A percentile compares a stretch with the other conserved stretches of the same genome.
These are phyloP conservation scores for Sycophila texana DNA, from an alignment of 2,888 invertebrate genomes.

Conservation along the genomic window DNA sequence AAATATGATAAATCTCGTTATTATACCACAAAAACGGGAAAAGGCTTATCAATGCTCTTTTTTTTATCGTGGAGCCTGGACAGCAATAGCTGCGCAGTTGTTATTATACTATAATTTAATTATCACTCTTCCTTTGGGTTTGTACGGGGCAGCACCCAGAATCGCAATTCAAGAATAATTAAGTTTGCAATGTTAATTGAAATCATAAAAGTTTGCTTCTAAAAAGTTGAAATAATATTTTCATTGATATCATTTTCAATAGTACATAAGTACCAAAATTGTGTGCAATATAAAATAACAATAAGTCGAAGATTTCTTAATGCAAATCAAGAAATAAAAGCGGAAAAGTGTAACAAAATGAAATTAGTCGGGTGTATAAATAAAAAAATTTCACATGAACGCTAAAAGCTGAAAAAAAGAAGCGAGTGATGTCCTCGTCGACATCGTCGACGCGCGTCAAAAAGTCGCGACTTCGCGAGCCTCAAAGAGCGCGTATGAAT, in stretches of 20 bases:
- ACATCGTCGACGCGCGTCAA: background rate
- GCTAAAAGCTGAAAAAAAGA: background rate
- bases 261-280: too few species aligned
- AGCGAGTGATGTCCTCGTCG: conserved; percentile 1
- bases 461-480: background rate
- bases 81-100: conserved; percentile 36
- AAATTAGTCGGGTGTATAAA: background rate
- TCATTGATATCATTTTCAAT: too few species aligned
- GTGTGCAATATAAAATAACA: too few species aligned
- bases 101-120: conserved; percentile 22
- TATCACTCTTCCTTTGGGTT: conserved; percentile 44
- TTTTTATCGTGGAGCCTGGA: conserved; percentile 53
- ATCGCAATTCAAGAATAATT: background rate
- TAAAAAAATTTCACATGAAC: background rate
- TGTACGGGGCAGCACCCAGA: conserved; percentile 7
- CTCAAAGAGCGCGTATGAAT: conserved; percentile 33
- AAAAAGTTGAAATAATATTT: background rate
- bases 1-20: background rate
- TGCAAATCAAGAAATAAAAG: too few species aligned
- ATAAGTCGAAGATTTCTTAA: too few species aligned
- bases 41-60: conserved; percentile 45
- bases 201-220: background rate
- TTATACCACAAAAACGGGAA: conserved; percentile 33
- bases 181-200: background rate
- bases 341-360: background rate